These are phyloP conservation scores for Chelonoidis abingdonii DNA, from an alignment of 2,113 vertebrate genomes.

Conservation along the genomic window DNA sequence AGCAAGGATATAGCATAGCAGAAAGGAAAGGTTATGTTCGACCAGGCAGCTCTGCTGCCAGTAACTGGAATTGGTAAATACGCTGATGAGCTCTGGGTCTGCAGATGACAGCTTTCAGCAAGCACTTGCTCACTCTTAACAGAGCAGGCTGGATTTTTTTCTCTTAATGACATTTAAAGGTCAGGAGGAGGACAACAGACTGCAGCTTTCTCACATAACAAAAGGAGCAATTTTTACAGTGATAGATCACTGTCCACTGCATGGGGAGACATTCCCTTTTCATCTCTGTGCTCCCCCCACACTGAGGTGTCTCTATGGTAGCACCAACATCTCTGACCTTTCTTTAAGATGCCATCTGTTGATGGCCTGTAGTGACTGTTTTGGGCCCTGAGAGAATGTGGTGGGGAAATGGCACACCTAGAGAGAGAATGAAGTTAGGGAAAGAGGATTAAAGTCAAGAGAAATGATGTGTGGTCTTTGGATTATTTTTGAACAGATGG, in stretches of 20 bases:
- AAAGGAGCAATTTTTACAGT: neutral
- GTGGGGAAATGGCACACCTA: neutral
- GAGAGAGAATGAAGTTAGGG: neutral
- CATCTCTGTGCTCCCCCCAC: neutral
- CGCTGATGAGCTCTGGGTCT: neutral
- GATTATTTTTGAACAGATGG: neutral
- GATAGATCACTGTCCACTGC: neutral
- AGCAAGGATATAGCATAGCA: neutral
- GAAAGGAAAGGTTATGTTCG: neutral
- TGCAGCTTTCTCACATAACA: slow-evolving; percentile 29
- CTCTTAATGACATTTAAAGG: slow-evolving; percentile 51
- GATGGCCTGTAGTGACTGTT: neutral
- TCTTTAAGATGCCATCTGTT: neutral
- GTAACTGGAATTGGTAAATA: neutral
- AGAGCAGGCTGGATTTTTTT: neutral
- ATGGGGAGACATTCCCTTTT: neutral
- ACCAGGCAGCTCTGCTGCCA: neutral
- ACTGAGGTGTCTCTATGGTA: neutral
- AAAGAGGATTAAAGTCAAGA: neutral
- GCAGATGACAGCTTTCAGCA: neutral
- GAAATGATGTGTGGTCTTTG: neutral
- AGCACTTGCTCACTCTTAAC: neutral
- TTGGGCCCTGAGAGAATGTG: neutral
- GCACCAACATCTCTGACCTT: neutral
- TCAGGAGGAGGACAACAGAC: slow-evolving; percentile 36